Percentiles rank a stretch among this genome's conserved stretches.
Evolutionary conservation across 2,797 vertebrate species (phyloP).

Genomic region (Myiotriccus ornatus): DNA sequence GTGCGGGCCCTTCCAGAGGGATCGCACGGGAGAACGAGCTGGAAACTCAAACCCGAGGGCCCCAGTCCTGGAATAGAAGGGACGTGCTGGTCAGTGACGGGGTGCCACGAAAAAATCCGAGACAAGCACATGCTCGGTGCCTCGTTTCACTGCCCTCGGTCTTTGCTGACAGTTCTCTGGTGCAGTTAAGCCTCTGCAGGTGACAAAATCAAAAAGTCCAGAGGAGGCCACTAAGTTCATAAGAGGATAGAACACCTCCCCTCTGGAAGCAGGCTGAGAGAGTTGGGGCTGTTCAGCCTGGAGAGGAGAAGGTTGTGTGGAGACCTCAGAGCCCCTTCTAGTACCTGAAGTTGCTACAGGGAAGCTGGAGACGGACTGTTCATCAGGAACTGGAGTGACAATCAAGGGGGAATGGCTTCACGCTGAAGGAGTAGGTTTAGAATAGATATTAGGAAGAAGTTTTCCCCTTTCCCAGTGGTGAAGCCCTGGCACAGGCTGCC

Average conservation of each 20-base stretch:
- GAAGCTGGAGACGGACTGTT: neutral
- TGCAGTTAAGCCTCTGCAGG: too few relatives aligned
- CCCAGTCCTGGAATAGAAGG: neutral
- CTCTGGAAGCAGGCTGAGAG: neutral
- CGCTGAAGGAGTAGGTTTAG: neutral
- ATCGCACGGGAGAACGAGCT: fast-evolving
- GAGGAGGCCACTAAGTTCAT: neutral
- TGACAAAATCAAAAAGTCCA: neutral
- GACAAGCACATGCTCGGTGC: neutral
- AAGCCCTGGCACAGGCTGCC: neutral
- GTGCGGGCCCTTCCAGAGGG: neutral
- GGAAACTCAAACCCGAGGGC: neutral
- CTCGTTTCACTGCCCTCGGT: neutral
- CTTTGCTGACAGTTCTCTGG: neutral
- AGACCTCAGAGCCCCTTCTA: neutral
- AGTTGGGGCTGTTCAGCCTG: neutral
- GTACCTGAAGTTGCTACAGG: neutral
- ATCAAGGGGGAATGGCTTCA: neutral
- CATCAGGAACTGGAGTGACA: neutral
- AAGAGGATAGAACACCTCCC: neutral
- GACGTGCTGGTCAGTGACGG: neutral
- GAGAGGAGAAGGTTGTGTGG: neutral
- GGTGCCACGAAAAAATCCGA: fast-evolving
- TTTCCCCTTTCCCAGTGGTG: neutral
- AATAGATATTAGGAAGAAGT: neutral